Percentiles rank a stretch among this genome's conserved stretches.
Evolutionary conservation across 1,140 invertebrate genomes (phyloP).

Genomic region (Elymnias hypermnestra): DNA sequence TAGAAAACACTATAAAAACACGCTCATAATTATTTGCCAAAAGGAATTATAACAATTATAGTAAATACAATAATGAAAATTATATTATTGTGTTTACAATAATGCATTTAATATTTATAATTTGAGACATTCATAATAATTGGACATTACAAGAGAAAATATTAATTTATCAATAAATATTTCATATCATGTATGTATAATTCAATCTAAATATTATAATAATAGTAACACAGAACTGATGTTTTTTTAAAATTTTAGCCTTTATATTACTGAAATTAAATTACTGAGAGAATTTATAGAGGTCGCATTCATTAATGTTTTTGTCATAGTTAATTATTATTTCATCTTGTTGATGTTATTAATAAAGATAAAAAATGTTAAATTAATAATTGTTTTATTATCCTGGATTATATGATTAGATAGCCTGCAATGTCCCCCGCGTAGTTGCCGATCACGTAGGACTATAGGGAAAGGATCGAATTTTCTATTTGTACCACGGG

Average conservation of each 20-base stretch:
- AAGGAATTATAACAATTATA: background rate
- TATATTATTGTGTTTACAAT: background rate
- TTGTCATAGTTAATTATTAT: conserved; percentile 43
- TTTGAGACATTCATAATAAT: conserved; percentile 10
- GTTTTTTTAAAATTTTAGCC: conserved; percentile 35
- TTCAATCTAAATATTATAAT: too few species aligned
- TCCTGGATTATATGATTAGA: background rate
- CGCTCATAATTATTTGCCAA: conserved; percentile 3
- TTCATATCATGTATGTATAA: conserved; percentile 41
- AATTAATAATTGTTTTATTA: background rate
- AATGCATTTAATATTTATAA: conserved; percentile 11
- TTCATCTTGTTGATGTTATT: conserved; percentile 49
- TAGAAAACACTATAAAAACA: conserved; percentile 12
- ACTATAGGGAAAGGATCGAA: too few species aligned
- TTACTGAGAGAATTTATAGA: conserved; percentile 47
- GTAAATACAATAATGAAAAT: background rate
- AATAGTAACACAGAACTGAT: conserved; percentile 29
- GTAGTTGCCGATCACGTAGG: too few species aligned
- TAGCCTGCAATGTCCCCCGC: too few species aligned
- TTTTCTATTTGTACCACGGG: too few species aligned
- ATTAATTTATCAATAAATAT: conserved; percentile 30
- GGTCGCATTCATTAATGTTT: conserved; percentile 38
- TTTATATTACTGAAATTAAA: conserved; percentile 33
- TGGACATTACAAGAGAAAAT: conserved; percentile 8
- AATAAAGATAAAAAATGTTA: conserved; percentile 38